These are phyloP conservation scores for Monopis laevigella DNA, from an alignment of 2,888 invertebrate genomes.

Conservation along the genomic window DNA sequence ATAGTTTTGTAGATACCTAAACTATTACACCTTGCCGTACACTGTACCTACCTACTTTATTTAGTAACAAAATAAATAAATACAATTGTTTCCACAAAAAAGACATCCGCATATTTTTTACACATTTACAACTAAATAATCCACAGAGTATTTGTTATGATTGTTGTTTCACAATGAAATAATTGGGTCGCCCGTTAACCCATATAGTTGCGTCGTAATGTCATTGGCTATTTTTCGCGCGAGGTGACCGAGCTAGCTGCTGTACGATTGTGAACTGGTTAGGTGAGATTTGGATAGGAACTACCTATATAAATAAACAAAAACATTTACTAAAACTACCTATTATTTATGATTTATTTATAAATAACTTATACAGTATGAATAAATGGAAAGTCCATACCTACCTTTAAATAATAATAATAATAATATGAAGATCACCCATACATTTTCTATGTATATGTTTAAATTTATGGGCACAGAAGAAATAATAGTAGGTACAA, in stretches of 20 bases:
- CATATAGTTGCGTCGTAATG: constrained; percentile 45
- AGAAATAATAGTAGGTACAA: too few relatives aligned
- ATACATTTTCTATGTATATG: too few relatives aligned
- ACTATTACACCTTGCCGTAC: neutral
- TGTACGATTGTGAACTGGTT: neutral
- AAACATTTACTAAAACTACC: too few relatives aligned
- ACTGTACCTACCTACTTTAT: too few relatives aligned
- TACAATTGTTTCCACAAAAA: constrained; percentile 7
- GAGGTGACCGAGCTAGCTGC: constrained; percentile 18
- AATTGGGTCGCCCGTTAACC: constrained; percentile 26
- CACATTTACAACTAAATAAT: neutral
- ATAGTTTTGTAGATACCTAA: neutral
- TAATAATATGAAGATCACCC: too few relatives aligned
- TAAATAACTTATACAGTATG: neutral
- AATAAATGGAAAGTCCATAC: neutral
- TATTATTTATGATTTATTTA: neutral
- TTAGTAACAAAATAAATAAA: constrained; percentile 1
- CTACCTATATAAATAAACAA: constrained; percentile 2
- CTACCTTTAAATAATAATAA: neutral
- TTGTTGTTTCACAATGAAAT: constrained; percentile 5
- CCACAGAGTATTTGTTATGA: constrained; percentile 1
- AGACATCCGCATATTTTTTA: constrained; percentile 1
- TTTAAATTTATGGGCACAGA: too few relatives aligned
- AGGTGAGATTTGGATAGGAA: neutral
- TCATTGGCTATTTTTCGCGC: constrained; percentile 44